Base-by-base conservation (phyloP, 2,797 vertebrate genomes). In the Chelon auratus region DNA sequence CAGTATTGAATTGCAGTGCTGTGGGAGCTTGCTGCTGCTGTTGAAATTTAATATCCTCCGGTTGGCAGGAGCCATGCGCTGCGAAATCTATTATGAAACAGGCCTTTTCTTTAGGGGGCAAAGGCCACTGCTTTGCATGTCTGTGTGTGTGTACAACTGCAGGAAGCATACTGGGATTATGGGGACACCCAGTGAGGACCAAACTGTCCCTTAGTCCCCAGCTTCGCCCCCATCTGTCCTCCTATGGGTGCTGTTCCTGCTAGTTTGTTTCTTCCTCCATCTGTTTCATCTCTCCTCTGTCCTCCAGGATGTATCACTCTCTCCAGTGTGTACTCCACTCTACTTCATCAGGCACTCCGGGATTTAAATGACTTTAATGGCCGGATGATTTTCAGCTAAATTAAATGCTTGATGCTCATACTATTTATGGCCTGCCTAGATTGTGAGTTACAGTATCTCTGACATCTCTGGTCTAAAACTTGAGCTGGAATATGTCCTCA, bases 1-100 rank as follows among this genome's bases (percentile, higher is more conserved):
- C 57, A 39, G 68, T 55, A 51, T 37, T 75, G 69, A 71, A 64
- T 6, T 47, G 42, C 67, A 18, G 26, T 3, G 57, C 36, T 68
- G 66, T 50, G 50, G 60, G 66, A 72, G 76, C 57, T 53, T 70
- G 61, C 63, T 75, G 73, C 18, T 72, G 72, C 48, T 48, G 45
- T 57, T 85, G 82, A 85, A 88, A 89, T 85, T 72, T 73, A 82
- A 85, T 88, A 85, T 45, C 55, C 54, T 60, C 33, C 1, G 4
- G 58, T 62, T 75, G 71, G 60, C 53, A 77, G 67, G 60, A 73
- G 66, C 60, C 40, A n/a, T 20, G 55, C 61, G 59, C 81, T 73
- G 66, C 13, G 4, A 84, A 81, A 86, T 75, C 79, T 78, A 85
- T 84, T 75, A 90, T 75, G 68, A 81, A 83, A 62, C 64, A 60